Evolutionary conservation across 2,888 invertebrate genomes (phyloP), one percentile per base, ranked within the genome.

Genomic region (Lasioglossum malachurum): DNA sequence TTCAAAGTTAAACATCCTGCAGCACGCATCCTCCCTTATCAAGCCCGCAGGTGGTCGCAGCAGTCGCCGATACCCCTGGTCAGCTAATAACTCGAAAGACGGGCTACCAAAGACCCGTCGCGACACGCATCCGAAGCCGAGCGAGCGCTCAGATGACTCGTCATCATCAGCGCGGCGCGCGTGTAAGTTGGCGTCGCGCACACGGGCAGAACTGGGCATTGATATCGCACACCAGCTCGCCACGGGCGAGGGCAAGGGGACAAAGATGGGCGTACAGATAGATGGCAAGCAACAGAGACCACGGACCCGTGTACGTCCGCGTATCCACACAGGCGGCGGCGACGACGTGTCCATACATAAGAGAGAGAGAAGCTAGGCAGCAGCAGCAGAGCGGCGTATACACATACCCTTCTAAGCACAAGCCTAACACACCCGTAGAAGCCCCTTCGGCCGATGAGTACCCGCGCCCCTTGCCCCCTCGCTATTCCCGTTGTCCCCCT

Each of bases 401-500:
- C 90, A 87, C 87, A 88, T 92, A 91, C 91, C 91, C 91, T 90
- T 86, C 91, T 89, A 91, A 91, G 92, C 92, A 91, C 89, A 89
- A 90, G 91, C 91, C 90, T 89, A 91, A 92, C 92, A 92, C 91
- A 92, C 90, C 90, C 91, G 91, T 92, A 90, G 92, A 93, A 93
- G 93, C 93, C 94, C 93, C 94, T 93, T 94, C 90, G 92, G 92
- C 91, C 93, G 93, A 93, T 92, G 93, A 93, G 94, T 90, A 90
- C 92, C 88, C 91, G 90, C 91, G 91, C 91, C 91, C 92, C 92
- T 92, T 92, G 91, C 92, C 92, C 92, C 91, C 89, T 87, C 90
- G 89, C 88, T 90, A 82, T 87, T 75, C 82, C 82, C 95, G 95
- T 96, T 95, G 96, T 96, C 96, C 95, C 96, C 96, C 96, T 95